These are phyloP conservation scores for Adelognathus sp. DNA, from an alignment of 2,888 invertebrate genomes.

Conservation along the genomic window DNA sequence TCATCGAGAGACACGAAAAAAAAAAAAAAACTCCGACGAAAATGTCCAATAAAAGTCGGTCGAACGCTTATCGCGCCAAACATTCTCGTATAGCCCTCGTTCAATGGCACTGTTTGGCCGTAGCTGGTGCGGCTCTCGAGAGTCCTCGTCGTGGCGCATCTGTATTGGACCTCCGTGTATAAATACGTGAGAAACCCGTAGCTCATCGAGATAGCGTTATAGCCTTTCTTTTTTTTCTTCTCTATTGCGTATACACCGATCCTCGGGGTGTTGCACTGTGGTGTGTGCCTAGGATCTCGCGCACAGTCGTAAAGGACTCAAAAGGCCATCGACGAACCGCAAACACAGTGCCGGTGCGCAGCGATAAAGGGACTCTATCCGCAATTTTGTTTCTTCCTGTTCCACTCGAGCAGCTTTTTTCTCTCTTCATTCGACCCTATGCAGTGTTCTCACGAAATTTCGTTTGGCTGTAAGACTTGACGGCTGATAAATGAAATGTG, in stretches of 20 bases:
- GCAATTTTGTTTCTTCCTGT: constrained; percentile 43
- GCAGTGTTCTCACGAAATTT: neutral
- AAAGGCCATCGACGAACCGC: constrained; percentile 57
- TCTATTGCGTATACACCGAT: constrained; percentile 13
- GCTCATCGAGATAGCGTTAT: constrained; percentile 38
- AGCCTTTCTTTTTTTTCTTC: constrained; percentile 34
- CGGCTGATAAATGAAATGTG: too few relatives aligned
- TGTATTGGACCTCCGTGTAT: neutral
- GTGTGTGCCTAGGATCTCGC: constrained; percentile 72
- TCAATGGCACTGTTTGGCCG: constrained; percentile 36
- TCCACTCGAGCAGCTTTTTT: constrained; percentile 16
- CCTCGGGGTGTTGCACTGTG: constrained; percentile 43
- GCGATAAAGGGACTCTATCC: constrained; percentile 57
- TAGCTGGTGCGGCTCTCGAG: constrained; percentile 32
- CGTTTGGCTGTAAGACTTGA: neutral
- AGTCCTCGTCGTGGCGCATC: constrained; percentile 39
- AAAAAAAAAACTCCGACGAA: constrained; percentile 63
- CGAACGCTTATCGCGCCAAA: constrained; percentile 71
- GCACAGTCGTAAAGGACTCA: constrained; percentile 65
- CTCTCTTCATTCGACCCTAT: constrained; percentile 12
- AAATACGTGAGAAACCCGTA: constrained; percentile 51
- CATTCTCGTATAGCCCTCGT: constrained; percentile 67
- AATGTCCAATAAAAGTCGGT: constrained; percentile 68
- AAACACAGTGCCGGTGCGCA: constrained; percentile 66
- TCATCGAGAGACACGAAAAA: constrained; percentile 52